A percentile compares a stretch with the other conserved stretches of the same genome.
Evolutionary conservation across 2,888 invertebrate genomes (phyloP).

Genomic region (Sialis fuliginosa): DNA sequence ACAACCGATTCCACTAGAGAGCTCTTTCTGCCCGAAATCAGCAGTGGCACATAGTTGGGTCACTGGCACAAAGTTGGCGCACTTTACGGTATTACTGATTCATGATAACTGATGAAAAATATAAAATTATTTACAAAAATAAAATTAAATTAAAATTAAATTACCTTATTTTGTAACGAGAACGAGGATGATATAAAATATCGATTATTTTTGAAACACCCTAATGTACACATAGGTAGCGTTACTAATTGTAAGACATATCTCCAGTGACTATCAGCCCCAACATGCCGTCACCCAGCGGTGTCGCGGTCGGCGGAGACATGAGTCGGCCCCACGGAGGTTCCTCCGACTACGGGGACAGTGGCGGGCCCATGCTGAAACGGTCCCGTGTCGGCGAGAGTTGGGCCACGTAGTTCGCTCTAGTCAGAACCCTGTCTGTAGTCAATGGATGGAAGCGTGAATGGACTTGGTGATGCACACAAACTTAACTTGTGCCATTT

Average conservation of each 20-base stretch:
- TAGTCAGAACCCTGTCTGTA: not conserved
- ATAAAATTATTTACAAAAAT: no score
- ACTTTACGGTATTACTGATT: no score
- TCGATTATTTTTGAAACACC: not conserved
- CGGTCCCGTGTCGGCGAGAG: conserved; percentile 75
- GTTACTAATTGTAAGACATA: conserved; percentile 1
- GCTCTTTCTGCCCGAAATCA: no score
- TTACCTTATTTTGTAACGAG: no score
- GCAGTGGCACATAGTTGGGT: no score
- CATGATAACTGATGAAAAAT: no score
- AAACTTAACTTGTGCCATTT: conserved; percentile 2
- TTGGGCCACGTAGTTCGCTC: conserved; percentile 66
- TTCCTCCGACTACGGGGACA: conserved; percentile 41
- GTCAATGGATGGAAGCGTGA: no score
- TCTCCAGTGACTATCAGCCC: conserved; percentile 57
- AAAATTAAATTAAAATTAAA: no score
- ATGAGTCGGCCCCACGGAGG: conserved; percentile 25
- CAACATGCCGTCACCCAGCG: conserved; percentile 57
- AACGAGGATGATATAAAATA: not conserved
- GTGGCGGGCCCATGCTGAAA: conserved; percentile 45
- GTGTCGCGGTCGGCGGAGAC: conserved; percentile 28
- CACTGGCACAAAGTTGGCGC: no score
- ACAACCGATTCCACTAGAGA: no score
- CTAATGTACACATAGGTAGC: not conserved
- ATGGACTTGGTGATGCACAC: no score